Percentiles rank a stretch among this genome's conserved stretches.
These are phyloP conservation scores for Lysiphlebus fabarum DNA, from an alignment of 1,140 invertebrate genomes.

Conservation along the genomic window DNA sequence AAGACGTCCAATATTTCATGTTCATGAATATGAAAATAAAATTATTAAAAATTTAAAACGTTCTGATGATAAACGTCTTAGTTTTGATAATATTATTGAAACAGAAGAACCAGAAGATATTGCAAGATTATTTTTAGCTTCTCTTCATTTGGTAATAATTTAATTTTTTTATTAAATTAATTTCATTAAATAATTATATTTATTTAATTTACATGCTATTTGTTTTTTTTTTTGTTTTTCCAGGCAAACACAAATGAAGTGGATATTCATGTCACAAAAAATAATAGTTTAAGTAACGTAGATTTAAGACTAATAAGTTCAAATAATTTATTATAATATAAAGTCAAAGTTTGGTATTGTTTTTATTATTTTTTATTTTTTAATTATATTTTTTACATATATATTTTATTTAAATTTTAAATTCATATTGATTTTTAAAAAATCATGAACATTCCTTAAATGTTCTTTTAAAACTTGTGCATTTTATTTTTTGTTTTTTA, in stretches of 20 bases:
- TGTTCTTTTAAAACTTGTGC: too few relatives aligned
- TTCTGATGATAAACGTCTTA: background rate
- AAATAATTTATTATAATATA: too few relatives aligned
- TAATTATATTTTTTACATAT: too few relatives aligned
- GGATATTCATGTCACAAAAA: constrained; percentile 2
- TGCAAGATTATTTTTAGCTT: constrained; percentile 24
- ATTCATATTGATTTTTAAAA: too few relatives aligned
- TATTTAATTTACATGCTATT: background rate
- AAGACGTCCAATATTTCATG: constrained; percentile 18
- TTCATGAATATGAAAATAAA: constrained; percentile 14
- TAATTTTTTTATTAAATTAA: constrained; percentile 2
- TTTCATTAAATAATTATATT: background rate
- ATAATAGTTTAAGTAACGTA: background rate
- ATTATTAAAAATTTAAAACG: constrained; percentile 14
- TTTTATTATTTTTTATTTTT: too few relatives aligned
- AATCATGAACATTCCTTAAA: too few relatives aligned
- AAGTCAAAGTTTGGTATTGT: too few relatives aligned
- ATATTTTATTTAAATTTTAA: too few relatives aligned
- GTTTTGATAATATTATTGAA: constrained; percentile 9
- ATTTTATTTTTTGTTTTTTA: too few relatives aligned
- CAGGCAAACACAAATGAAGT: constrained; percentile 22
- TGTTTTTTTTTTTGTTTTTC: constrained; percentile 11
- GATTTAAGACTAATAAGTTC: constrained; percentile 4
- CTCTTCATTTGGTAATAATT: constrained; percentile 24
- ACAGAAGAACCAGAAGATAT: constrained; percentile 16